Evolutionary conservation across 2,888 invertebrate species (phyloP).

Genomic region (Pterostichus niger): DNA sequence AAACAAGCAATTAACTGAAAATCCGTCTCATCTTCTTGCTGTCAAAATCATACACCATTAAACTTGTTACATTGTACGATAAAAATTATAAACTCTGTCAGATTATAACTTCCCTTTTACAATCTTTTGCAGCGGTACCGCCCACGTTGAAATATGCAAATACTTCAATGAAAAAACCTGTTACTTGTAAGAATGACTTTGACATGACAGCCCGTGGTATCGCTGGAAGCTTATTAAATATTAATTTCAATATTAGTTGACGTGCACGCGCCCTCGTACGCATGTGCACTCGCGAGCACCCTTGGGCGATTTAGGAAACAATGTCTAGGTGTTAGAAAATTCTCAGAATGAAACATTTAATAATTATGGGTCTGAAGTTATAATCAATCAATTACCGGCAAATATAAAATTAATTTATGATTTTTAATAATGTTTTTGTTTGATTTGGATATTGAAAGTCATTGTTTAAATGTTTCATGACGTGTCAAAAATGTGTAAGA

Average conservation of each 20-base stretch:
- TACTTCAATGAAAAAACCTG: slow-evolving; percentile 21
- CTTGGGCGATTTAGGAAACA: not conserved
- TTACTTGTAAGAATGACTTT: slow-evolving; percentile 23
- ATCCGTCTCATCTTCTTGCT: not conserved
- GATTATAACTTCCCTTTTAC: slow-evolving; percentile 20
- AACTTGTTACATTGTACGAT: slow-evolving; percentile 1
- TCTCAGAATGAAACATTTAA: not conserved
- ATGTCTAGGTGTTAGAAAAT: not conserved
- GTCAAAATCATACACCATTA: slow-evolving; percentile 1
- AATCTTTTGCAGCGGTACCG: slow-evolving; percentile 7
- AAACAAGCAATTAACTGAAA: not conserved
- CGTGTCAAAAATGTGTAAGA: not conserved
- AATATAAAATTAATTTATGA: slow-evolving; percentile 27
- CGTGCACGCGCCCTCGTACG: slow-evolving; percentile 1
- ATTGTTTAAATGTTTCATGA: slow-evolving; percentile 1
- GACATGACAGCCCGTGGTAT: slow-evolving; percentile 32
- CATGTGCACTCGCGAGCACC: not conserved
- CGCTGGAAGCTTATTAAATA: slow-evolving; percentile 22
- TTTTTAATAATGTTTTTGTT: slow-evolving; percentile 29
- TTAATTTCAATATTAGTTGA: slow-evolving; percentile 24
- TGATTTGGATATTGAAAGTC: slow-evolving; percentile 27
- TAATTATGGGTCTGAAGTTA: slow-evolving; percentile 21
- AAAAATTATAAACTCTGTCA: slow-evolving; percentile 22
- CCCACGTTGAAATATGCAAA: slow-evolving; percentile 39
- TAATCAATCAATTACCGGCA: slow-evolving; percentile 25